These are phyloP conservation scores for Sussaba pulchella DNA, from an alignment of 2,888 invertebrate species.

Conservation along the genomic window DNA sequence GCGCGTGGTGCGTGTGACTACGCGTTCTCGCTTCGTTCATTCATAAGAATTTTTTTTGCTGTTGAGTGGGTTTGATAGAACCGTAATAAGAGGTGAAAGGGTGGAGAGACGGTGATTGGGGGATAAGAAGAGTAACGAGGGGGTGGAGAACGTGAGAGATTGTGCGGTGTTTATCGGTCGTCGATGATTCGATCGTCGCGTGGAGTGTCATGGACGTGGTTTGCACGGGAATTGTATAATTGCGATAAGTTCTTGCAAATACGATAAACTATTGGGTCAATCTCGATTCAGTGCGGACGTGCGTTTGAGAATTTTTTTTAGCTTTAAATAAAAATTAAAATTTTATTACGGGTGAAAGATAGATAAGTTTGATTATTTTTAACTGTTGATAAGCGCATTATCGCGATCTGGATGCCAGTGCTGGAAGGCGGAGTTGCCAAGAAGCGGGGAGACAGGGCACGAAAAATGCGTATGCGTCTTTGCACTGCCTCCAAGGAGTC, in stretches of 20 bases:
- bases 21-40: too few relatives aligned
- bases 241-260: background rate
- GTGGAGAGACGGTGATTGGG: too few relatives aligned
- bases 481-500: conserved; percentile 83
- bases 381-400: background rate
- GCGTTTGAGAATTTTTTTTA: background rate
- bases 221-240: background rate
- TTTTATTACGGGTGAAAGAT: background rate
- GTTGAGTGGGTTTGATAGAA: conserved; percentile 15
- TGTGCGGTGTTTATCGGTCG: background rate
- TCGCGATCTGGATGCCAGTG: conserved; percentile 79
- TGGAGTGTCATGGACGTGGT: conserved; percentile 21
- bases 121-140: conserved; percentile 11
- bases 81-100: conserved; percentile 31
- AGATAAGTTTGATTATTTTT: too few relatives aligned
- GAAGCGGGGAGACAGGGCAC: conserved; percentile 71
- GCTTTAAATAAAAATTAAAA: too few relatives aligned
- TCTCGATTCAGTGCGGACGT: background rate
- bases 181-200: conserved; percentile 44
- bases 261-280: background rate
- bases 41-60: conserved; percentile 27
- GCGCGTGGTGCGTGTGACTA: background rate
- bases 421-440: conserved; percentile 80
- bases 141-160: background rate
- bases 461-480: conserved; percentile 81